Conservation (phyloP, 1,140 invertebrate species). For the Trissolcus basalis region DNA sequence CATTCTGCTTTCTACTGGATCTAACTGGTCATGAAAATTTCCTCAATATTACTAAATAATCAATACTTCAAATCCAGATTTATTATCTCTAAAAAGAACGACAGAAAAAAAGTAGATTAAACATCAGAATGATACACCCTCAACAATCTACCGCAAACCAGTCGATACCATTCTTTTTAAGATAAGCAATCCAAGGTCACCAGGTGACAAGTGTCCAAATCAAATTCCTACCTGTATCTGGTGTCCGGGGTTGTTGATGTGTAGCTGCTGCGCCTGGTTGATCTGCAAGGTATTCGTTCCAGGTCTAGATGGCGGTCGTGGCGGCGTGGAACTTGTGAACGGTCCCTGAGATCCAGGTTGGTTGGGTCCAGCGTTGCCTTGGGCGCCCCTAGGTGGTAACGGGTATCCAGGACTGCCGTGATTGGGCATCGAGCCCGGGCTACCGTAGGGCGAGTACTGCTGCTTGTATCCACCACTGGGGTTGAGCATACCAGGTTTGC, state of each 20-base stretch:
- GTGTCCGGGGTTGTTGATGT: constrained; percentile 86
- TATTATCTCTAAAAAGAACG: no score
- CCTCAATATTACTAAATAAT: no score
- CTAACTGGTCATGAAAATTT: no score
- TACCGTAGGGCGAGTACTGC: constrained; percentile 83
- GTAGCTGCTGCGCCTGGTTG: constrained; percentile 90
- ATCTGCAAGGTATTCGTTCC: constrained; percentile 83
- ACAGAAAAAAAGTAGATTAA: no score
- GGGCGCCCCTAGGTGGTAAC: constrained; percentile 74
- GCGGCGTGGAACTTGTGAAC: constrained; percentile 79
- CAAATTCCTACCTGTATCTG: constrained; percentile 82
- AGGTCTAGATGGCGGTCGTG: constrained; percentile 79
- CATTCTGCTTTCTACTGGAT: no score
- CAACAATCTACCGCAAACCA: no score
- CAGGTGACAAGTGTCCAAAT: no score
- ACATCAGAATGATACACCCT: no score
- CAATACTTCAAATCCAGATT: no score
- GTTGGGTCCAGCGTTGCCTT: constrained; percentile 65
- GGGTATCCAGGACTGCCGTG: constrained; percentile 81
- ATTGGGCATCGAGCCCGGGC: constrained; percentile 78
- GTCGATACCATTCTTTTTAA: no score
- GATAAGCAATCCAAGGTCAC: no score
- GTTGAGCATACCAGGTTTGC: constrained; percentile 71
- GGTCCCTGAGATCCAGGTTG: constrained; percentile 71
- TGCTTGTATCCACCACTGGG: constrained; percentile 75